Base-by-base conservation (phyloP, 2,113 vertebrate species). In the Sigmodon hispidus region DNA sequence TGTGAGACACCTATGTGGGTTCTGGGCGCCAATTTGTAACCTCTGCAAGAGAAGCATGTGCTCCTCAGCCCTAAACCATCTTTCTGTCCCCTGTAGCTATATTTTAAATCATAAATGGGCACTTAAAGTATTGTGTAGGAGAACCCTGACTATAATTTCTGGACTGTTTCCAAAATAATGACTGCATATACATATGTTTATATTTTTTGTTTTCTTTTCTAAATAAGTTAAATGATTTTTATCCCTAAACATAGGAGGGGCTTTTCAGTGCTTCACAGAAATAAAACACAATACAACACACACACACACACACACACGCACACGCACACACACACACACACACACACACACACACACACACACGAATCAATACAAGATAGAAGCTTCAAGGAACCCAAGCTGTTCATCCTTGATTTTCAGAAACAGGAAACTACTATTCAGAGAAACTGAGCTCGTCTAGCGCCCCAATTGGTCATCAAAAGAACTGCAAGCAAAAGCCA, bases 221-320 rank as follows among this genome's bases (percentile, higher is more conserved):
- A 83, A 81, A 1, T 73, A 77, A 81, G 11, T 59, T 10, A 83
- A 63, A 57, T 69, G 63, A 45, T 21, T 84, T 31, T 89, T 76
- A 80, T 77, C 1, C 50, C 12, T 87, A 57, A 16, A 73, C 22
- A 24, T 17, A 34, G 40, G 67, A 77, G 31, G 9, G 16, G 22
- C 5, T 52, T 69, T 55, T 57, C 36, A 40, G 2, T 63, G 10
- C 10, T 89, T 61, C 22, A 24, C 55, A 31, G 45, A 7, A 90
- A 80, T 90, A 88, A 67, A 85, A 43, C 72, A 73, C 50, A 90
- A 80, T 90, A 88, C 61, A 85, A 43, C 72, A 73, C 50, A 81
- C 3, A 26, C 36, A 19, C 2, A 19, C 34, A n/a, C 31, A 11
- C 50, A 22, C 34, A 36, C 31, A 79, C 48, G 36, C 24, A 50